Conservation (phyloP, 2,888 invertebrate genomes). For the Drosophila pseudotalamancana region DNA sequence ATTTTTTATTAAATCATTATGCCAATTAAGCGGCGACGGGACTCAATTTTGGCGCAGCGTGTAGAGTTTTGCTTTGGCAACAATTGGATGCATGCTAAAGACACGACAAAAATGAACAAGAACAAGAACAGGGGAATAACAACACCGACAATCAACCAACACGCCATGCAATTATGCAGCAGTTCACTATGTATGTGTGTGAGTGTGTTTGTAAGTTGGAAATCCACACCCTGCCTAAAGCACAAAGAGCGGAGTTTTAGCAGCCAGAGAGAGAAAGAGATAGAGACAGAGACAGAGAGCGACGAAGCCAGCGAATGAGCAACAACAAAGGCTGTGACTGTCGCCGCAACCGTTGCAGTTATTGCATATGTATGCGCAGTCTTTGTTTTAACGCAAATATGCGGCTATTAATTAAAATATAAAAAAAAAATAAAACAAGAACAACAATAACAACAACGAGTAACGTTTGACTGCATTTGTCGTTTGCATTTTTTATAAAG, state of each 20-base stretch:
- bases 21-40: slow-evolving; percentile 72
- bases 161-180: slow-evolving; percentile 75
- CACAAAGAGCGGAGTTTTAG: slow-evolving; percentile 49
- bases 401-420: slow-evolving; percentile 78
- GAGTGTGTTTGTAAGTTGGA: slow-evolving; percentile 42
- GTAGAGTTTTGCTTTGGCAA: slow-evolving; percentile 57
- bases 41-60: slow-evolving; percentile 68
- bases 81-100: slow-evolving; percentile 51
- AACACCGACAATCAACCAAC: slow-evolving; percentile 33
- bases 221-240: slow-evolving; percentile 62
- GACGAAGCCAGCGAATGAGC: slow-evolving; percentile 58
- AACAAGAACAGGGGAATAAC: slow-evolving; percentile 32
- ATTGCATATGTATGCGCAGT: slow-evolving; percentile 41
- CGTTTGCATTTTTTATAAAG: slow-evolving; percentile 38
- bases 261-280: neutral
- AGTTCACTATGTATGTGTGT: slow-evolving; percentile 32
- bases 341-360: slow-evolving; percentile 41
- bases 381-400: slow-evolving; percentile 75
- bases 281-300: neutral
- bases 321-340: slow-evolving; percentile 67
- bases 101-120: slow-evolving; percentile 50
- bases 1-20: slow-evolving; percentile 81
- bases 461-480: slow-evolving; percentile 63
- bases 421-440: slow-evolving; percentile 20
- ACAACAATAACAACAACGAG: slow-evolving; percentile 35